Conservation (phyloP, 2,888 invertebrate species). For the Idaea dimidiata region DNA sequence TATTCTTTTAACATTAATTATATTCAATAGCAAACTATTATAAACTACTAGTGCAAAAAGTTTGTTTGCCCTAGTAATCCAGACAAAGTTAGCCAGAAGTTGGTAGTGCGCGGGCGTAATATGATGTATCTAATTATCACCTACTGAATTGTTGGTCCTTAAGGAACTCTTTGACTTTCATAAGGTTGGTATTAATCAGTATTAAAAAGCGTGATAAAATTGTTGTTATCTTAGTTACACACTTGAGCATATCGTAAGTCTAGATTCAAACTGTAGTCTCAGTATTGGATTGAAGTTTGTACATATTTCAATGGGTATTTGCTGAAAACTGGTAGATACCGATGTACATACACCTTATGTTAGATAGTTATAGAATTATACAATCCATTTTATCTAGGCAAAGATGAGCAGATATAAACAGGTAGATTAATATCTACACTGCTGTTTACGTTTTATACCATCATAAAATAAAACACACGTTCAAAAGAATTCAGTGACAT, state of each 20-base stretch:
- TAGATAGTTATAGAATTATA: too few species aligned
- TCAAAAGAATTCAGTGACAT: background rate
- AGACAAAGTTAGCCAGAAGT: conserved; percentile 16
- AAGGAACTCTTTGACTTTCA: conserved; percentile 5
- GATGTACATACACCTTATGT: too few species aligned
- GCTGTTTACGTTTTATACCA: background rate
- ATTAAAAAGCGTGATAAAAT: background rate
- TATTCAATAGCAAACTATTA: background rate
- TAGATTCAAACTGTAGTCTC: too few species aligned
- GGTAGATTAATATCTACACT: background rate
- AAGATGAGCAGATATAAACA: background rate
- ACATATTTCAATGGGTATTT: too few species aligned
- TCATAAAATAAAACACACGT: conserved; percentile 1
- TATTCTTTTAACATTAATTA: background rate
- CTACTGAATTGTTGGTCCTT: conserved; percentile 34
- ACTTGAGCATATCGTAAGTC: too few species aligned
- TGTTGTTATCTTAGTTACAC: too few species aligned
- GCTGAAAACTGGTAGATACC: too few species aligned
- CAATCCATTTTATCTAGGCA: too few species aligned
- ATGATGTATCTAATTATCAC: conserved; percentile 36
- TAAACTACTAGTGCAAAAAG: background rate
- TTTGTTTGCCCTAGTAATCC: conserved; percentile 10
- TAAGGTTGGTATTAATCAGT: background rate
- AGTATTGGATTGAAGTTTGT: too few species aligned
- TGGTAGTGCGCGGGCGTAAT: conserved; percentile 11